Conservation (phyloP, 2,113 vertebrate species). For the Ammodytes marinus region DNA sequence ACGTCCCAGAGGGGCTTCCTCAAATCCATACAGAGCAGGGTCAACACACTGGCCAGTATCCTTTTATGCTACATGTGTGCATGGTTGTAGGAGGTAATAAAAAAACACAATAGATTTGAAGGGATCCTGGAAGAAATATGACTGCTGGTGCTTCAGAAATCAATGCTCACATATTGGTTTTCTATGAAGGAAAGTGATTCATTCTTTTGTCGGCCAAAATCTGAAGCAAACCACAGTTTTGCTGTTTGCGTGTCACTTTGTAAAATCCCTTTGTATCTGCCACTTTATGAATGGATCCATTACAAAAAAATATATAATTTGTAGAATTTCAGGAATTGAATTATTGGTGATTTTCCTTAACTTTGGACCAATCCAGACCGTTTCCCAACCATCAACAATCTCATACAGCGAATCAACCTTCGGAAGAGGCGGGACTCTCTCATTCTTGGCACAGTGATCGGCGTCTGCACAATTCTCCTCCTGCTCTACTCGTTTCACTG, state of each 20-base stretch:
- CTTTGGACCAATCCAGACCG: slow-evolving; percentile 85
- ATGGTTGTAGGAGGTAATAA: neutral
- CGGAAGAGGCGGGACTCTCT: slow-evolving; percentile 96
- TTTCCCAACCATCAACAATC: slow-evolving; percentile 97
- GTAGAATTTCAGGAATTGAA: no score
- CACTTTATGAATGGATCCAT: no score
- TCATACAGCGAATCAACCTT: slow-evolving; percentile 97
- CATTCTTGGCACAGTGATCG: slow-evolving; percentile 92
- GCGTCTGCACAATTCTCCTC: slow-evolving; percentile 95
- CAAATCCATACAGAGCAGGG: slow-evolving; percentile 97
- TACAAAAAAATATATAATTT: no score
- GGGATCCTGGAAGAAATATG: neutral
- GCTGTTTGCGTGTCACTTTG: no score
- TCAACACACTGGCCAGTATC: slow-evolving; percentile 99
- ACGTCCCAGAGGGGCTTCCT: slow-evolving; percentile 95
- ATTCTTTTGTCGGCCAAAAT: no score
- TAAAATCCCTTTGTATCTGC: no score
- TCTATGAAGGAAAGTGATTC: neutral
- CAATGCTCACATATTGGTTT: slow-evolving; percentile 1
- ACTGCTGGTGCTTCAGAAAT: neutral
- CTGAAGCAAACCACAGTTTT: no score
- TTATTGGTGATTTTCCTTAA: slow-evolving; percentile 66
- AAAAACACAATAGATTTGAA: neutral
- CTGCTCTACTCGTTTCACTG: slow-evolving; percentile 97
- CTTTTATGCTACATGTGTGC: slow-evolving; percentile 77